Percentiles rank a stretch among this genome's conserved stretches.
Conservation (phyloP, 2,113 vertebrate species). For the Xenopus laevis region DNA sequence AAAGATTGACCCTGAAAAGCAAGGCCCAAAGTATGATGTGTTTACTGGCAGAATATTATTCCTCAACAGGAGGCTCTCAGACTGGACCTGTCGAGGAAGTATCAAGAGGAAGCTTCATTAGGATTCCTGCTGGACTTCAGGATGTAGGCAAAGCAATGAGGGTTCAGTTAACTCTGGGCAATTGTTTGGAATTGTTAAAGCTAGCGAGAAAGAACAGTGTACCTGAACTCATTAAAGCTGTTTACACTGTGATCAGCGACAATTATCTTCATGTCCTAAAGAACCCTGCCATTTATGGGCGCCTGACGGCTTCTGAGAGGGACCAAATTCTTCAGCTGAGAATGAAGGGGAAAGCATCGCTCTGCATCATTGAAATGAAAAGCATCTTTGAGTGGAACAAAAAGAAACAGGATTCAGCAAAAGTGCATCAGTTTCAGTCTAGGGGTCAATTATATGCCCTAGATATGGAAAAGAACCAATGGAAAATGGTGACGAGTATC, state of each 20-base stretch:
- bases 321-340: constrained; percentile 53
- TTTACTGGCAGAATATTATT: constrained; percentile 35
- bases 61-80: background rate
- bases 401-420: background rate
- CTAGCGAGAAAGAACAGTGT: constrained; percentile 49
- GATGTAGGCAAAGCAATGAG: background rate
- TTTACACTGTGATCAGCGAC: constrained; percentile 53
- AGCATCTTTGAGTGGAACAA: constrained; percentile 46
- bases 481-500: constrained; percentile 50
- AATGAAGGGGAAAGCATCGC: constrained; percentile 39
- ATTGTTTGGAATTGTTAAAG: constrained; percentile 52
- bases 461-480: constrained; percentile 40
- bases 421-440: background rate
- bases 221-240: constrained; percentile 37
- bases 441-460: constrained; percentile 46
- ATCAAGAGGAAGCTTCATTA: constrained; percentile 31
- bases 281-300: constrained; percentile 52
- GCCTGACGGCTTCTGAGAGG: constrained; percentile 50
- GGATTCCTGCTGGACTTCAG: constrained; percentile 5
- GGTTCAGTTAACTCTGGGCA: constrained; percentile 48
- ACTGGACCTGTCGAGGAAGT: constrained; percentile 31
- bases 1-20: constrained; percentile 13
- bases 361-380: constrained; percentile 51
- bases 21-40: constrained; percentile 31
- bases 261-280: constrained; percentile 55